Percentiles rank a stretch among this genome's conserved stretches.
Evolutionary conservation across 2,113 vertebrate species (phyloP).

Genomic region (Bubo scandiacus): DNA sequence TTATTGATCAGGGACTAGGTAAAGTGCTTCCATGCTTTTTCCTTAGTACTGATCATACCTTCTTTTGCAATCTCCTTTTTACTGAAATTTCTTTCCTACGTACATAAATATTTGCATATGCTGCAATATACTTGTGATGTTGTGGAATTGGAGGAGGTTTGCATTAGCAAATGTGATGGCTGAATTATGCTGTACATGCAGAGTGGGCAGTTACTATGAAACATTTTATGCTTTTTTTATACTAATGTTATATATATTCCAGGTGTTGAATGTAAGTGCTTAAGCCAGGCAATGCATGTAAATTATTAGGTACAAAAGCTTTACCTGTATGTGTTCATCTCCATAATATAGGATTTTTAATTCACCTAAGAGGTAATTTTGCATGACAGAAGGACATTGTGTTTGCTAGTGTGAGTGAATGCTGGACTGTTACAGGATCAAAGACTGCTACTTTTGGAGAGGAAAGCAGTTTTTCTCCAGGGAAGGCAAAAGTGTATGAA

Average conservation of each 20-base stretch:
- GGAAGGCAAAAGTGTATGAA: conserved; percentile 34
- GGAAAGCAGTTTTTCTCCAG: neutral
- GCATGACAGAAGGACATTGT: neutral
- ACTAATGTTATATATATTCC: neutral
- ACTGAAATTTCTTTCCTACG: neutral
- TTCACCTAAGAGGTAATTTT: neutral
- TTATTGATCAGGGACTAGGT: neutral
- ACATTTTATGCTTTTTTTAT: neutral
- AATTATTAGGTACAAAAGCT: neutral
- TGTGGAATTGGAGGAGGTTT: neutral
- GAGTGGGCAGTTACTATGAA: neutral
- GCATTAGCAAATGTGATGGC: neutral
- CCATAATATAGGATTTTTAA: neutral
- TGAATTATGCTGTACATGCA: neutral
- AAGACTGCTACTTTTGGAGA: neutral
- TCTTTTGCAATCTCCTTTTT: neutral
- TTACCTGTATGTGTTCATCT: neutral
- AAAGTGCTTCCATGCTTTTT: neutral
- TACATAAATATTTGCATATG: neutral
- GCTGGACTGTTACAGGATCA: neutral
- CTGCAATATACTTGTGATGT: neutral
- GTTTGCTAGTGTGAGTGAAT: neutral
- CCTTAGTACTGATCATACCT: neutral
- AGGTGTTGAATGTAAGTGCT: neutral
- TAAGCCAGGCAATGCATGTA: neutral